These are phyloP conservation scores for Tachina grossa DNA, from an alignment of 2,888 invertebrate genomes.

Conservation along the genomic window DNA sequence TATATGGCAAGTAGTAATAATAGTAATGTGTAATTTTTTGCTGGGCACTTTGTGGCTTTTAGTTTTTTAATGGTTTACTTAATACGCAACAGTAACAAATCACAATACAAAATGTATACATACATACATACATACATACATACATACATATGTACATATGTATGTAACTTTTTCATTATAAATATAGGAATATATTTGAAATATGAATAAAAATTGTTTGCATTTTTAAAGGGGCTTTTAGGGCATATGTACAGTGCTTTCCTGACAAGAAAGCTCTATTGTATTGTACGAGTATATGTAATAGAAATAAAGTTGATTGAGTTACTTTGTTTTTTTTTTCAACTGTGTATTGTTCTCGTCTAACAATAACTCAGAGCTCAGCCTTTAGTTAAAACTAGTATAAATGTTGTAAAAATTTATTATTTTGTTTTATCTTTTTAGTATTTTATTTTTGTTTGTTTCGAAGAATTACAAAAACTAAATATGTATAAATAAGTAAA, in stretches of 20 bases:
- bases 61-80: not conserved
- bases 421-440: not conserved
- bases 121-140: too few species aligned
- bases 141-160: too few species aligned
- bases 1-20: too few species aligned
- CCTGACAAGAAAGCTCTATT: not conserved
- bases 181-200: not conserved
- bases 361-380: not conserved
- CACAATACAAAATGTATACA: not conserved
- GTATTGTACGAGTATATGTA: not conserved
- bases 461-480: not conserved
- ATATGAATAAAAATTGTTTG: not conserved
- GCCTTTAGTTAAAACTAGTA: not conserved
- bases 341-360: not conserved
- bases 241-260: not conserved
- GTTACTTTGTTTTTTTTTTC: not conserved
- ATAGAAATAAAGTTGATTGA: not conserved
- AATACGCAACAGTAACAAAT: conserved; percentile 5
- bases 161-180: too few species aligned
- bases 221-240: not conserved
- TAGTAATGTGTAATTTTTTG: too few species aligned
- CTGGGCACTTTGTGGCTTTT: not conserved
- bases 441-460: not conserved
- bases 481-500: not conserved
- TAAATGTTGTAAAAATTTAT: conserved; percentile 2